A percentile compares a stretch with the other conserved stretches of the same genome.
These are phyloP conservation scores for Petroica traversi DNA, from an alignment of 2,113 vertebrate species.

Conservation along the genomic window DNA sequence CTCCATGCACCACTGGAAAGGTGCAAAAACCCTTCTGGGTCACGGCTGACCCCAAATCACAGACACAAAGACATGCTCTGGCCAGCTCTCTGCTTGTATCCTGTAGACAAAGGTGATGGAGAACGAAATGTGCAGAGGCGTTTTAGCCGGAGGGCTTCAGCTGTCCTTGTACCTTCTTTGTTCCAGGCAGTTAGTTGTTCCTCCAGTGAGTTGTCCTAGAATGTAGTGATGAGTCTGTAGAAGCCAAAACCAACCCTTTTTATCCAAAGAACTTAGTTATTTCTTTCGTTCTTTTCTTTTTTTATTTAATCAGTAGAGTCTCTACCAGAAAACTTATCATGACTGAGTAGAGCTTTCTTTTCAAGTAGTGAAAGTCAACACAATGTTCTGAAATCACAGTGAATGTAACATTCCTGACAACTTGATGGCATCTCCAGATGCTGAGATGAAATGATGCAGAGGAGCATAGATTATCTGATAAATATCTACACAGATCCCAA, in stretches of 20 bases:
- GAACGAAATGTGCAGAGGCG: background rate
- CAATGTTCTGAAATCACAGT: background rate
- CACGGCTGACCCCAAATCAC: background rate
- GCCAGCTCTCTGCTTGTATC: rapidly evolving
- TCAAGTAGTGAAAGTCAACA: background rate
- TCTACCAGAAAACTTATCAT: background rate
- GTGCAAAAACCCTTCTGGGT: background rate
- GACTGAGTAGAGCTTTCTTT: background rate
- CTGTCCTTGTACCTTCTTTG: background rate
- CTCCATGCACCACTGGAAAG: background rate
- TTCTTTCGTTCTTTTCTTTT: background rate
- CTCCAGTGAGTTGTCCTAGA: background rate
- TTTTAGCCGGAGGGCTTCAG: background rate
- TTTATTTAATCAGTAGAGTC: background rate
- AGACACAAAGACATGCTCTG: background rate
- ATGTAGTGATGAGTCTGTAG: background rate
- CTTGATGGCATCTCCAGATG: background rate
- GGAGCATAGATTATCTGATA: background rate
- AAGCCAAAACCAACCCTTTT: background rate
- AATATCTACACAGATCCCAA: background rate
- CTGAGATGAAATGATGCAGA: background rate
- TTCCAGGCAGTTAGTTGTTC: background rate
- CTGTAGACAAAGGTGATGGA: background rate
- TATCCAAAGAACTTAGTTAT: background rate
- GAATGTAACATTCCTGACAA: background rate